Evolutionary conservation across 92 coral and sea anemone genomes (phyloP).

Genomic region (Meandrina meandrites): DNA sequence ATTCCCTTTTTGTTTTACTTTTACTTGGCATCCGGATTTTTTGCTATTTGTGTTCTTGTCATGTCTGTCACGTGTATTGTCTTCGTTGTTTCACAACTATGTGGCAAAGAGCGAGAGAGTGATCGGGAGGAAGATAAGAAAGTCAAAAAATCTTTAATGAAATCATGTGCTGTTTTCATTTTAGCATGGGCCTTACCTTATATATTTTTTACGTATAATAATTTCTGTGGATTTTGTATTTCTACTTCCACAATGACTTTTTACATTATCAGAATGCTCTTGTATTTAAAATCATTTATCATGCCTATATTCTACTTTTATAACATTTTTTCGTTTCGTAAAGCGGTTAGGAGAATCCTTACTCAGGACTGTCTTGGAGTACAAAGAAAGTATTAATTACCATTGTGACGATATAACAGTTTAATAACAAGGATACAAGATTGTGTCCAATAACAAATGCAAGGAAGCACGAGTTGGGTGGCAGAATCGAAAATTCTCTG

Average conservation of each 20-base stretch:
- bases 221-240: constrained; percentile 52
- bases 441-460: no score
- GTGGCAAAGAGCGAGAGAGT: constrained; percentile 29
- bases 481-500: no score
- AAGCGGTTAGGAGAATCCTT: constrained; percentile 55
- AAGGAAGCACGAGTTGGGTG: no score
- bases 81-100: constrained; percentile 39
- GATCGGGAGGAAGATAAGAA: constrained; percentile 42
- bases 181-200: constrained; percentile 62
- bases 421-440: no score
- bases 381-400: background rate
- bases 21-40: constrained; percentile 44
- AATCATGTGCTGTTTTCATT: constrained; percentile 42
- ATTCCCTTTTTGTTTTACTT: constrained; percentile 50
- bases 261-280: constrained; percentile 52
- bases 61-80: constrained; percentile 41
- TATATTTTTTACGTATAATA: constrained; percentile 41
- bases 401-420: background rate
- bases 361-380: constrained; percentile 64
- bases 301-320: constrained; percentile 48
- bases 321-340: constrained; percentile 38
- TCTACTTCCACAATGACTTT: constrained; percentile 44
- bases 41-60: constrained; percentile 32
- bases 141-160: constrained; percentile 38
- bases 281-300: constrained; percentile 58